Conservation (phyloP, 2,113 vertebrate species). For the Taxidea taxus region DNA sequence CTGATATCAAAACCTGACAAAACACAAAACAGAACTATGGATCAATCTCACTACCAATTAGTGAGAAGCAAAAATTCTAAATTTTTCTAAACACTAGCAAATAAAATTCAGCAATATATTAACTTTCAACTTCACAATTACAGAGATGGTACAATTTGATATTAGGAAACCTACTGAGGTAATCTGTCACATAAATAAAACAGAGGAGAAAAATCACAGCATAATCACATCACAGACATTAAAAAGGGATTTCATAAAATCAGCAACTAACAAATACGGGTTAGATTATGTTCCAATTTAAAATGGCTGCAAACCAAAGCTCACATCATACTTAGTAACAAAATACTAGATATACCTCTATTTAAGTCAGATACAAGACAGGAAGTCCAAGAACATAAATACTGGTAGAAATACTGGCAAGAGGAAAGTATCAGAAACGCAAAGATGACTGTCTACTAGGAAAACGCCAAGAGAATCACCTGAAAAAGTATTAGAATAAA, state of each 20-base stretch:
- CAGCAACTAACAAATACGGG: background rate
- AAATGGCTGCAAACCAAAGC: constrained; percentile 37
- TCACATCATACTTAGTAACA: background rate
- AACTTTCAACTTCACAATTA: constrained; percentile 30
- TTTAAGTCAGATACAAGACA: background rate
- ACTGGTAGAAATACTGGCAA: background rate
- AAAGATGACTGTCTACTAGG: background rate
- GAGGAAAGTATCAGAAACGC: background rate
- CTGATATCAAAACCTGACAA: background rate
- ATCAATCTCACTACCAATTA: background rate
- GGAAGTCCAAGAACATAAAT: background rate
- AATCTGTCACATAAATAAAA: background rate
- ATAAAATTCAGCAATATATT: constrained; percentile 14
- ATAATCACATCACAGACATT: background rate
- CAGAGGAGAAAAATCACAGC: background rate
- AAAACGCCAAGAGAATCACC: background rate
- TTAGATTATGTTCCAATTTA: background rate
- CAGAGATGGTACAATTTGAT: background rate
- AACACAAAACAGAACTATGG: background rate
- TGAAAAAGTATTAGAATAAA: background rate
- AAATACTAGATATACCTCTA: background rate
- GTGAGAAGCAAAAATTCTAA: constrained; percentile 43
- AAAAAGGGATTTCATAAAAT: background rate
- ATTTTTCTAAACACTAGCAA: background rate
- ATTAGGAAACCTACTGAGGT: background rate